A percentile compares a stretch with the other conserved stretches of the same genome.
These are phyloP conservation scores for Thymelicus acteon DNA, from an alignment of 2,888 invertebrate species.

Conservation along the genomic window DNA sequence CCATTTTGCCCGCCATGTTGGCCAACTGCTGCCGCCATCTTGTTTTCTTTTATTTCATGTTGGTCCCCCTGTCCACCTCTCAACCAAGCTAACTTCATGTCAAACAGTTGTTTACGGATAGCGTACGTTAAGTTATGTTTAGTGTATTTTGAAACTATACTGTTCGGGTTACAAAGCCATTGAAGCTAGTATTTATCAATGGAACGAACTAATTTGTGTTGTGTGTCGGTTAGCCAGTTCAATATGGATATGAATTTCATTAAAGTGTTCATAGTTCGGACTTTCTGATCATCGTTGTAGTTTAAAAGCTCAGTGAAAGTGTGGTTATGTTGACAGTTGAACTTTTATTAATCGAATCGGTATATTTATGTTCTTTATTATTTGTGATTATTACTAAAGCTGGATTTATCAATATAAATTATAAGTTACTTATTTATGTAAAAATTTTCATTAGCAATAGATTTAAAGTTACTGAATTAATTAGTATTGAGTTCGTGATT, in stretches of 20 bases:
- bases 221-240: slow-evolving; percentile 37
- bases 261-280: slow-evolving; percentile 27
- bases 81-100: slow-evolving; percentile 62
- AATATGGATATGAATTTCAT: slow-evolving; percentile 4
- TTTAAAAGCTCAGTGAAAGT: slow-evolving; percentile 60
- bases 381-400: not conserved
- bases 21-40: slow-evolving; percentile 48
- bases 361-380: slow-evolving; percentile 10
- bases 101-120: slow-evolving; percentile 58
- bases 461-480: not conserved
- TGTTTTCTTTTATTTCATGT: slow-evolving; percentile 40
- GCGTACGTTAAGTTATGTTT: slow-evolving; percentile 68
- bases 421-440: not conserved
- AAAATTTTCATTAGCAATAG: not conserved
- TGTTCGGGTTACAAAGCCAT: slow-evolving; percentile 49
- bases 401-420: not conserved
- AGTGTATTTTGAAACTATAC: slow-evolving; percentile 71
- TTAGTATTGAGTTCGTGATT: slow-evolving; percentile 17
- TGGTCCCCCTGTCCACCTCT: slow-evolving; percentile 44
- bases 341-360: slow-evolving; percentile 30
- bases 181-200: slow-evolving; percentile 58
- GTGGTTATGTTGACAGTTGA: slow-evolving; percentile 72
- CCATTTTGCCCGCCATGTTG: slow-evolving; percentile 54
- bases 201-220: slow-evolving; percentile 51
- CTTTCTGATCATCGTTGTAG: slow-evolving; percentile 25